Conservation (phyloP, 2,113 vertebrate species). For the Willisornis vidua region DNA sequence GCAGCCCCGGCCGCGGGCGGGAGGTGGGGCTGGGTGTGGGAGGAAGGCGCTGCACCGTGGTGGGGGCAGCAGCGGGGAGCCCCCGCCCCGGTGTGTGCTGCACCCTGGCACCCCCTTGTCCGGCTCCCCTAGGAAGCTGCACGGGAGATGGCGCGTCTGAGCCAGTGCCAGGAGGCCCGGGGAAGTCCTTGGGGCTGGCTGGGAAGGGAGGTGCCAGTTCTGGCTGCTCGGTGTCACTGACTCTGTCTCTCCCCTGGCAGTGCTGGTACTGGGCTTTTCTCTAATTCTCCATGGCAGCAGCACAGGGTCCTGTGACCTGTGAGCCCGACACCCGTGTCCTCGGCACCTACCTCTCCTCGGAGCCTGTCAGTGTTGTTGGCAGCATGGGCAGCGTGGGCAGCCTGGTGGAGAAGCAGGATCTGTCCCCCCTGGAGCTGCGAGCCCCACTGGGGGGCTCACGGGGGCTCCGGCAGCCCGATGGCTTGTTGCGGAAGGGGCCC, state of each 20-base stretch:
- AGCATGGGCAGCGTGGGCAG: conserved; percentile 97
- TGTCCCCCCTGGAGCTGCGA: conserved; percentile 80
- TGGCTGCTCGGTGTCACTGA: not conserved
- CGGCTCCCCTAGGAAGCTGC: not conserved
- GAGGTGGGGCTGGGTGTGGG: conserved; percentile 69
- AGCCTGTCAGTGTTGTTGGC: conserved; percentile 65
- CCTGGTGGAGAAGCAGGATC: conserved; percentile 91
- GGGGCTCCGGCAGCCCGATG: conserved; percentile 84
- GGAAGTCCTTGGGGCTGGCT: not conserved
- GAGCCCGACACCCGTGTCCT: conserved; percentile 78
- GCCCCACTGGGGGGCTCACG: conserved; percentile 78
- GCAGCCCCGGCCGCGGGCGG: conserved; percentile 39
- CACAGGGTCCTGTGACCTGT: conserved; percentile 86
- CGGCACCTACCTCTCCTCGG: conserved; percentile 66
- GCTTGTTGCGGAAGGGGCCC: conserved; percentile 87
- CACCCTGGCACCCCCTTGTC: not conserved
- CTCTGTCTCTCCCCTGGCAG: conserved; percentile 68
- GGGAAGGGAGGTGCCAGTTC: not conserved
- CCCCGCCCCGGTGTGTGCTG: not conserved
- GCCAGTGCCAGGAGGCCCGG: not conserved
- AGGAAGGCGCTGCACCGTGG: not conserved
- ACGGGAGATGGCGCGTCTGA: not conserved
- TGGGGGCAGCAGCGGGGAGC: not conserved
- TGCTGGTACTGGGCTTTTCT: conserved; percentile 69
- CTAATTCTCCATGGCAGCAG: conserved; percentile 93